These are phyloP conservation scores for Morus bassanus DNA, from an alignment of 2,797 vertebrate genomes.

Conservation along the genomic window DNA sequence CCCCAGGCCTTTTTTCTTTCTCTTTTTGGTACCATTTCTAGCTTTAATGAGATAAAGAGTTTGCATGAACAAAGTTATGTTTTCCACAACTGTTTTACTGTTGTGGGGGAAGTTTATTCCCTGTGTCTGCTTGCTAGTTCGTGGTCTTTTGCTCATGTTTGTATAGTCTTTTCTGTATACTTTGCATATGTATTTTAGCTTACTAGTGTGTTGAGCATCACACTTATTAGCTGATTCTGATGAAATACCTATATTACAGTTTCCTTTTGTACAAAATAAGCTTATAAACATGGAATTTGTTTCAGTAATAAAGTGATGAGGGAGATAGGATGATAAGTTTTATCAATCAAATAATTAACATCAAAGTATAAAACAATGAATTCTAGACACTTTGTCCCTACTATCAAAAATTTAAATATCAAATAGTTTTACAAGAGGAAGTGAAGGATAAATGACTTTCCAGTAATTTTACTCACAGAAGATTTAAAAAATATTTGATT, in stretches of 20 bases:
- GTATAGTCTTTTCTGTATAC: neutral
- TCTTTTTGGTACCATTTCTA: neutral
- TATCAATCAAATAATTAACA: neutral
- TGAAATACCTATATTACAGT: neutral
- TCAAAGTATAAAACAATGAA: neutral
- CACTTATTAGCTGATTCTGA: neutral
- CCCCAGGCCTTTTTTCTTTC: neutral
- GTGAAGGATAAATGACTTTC: neutral
- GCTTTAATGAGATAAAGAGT: neutral
- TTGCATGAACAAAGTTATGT: neutral
- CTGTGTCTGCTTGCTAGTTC: neutral
- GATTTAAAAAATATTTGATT: conserved; percentile 39
- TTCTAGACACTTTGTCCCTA: neutral
- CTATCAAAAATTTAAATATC: neutral
- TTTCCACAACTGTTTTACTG: neutral
- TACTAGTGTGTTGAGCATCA: neutral
- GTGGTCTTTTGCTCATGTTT: neutral
- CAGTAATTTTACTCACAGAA: neutral
- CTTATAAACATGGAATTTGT: neutral
- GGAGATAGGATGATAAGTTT: neutral
- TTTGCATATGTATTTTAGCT: neutral
- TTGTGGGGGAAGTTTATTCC: neutral
- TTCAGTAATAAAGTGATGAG: neutral
- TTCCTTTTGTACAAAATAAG: neutral
- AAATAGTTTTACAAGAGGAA: neutral